Base-by-base conservation (phyloP, 2,888 invertebrate species). In the Ormia ochracea region DNA sequence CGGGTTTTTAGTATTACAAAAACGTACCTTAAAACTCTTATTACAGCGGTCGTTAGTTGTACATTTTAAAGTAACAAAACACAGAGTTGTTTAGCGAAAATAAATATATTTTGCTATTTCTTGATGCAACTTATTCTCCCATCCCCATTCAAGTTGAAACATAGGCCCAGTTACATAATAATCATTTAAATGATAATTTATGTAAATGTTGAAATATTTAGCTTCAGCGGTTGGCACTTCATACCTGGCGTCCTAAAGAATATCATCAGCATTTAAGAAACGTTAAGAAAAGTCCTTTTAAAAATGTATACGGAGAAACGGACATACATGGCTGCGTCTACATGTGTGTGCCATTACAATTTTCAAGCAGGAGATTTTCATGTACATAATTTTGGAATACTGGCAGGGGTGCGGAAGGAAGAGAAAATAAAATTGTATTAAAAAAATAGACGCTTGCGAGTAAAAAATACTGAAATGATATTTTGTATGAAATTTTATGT, bases 161-260 rank as follows among this genome's bases (percentile, higher is more conserved):
- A 19, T 74, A 52, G 59, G 79, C 65, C 56, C 52, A 48, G 59
- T 84, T 85, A 84, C 84, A 83, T 85, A n/a, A n/a, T n/a, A n/a
- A n/a, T n/a, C n/a, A n/a, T n/a, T n/a, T n/a, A 87, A 87, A 87
- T 85, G 85, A 86, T 87, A 87, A 87, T 87, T 87, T 87, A 87
- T 87, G 87, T 84, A 87, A 87, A 87, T 87, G 85, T 84, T 85
- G 84, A 81, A 84, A 63, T 70, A 61, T 81, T 78, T 78, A 66
- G 48, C 59, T 43, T 48, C 33, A 54, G 58, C 48, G 19, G 43
- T 65, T 59, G 77, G 36, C 38, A 17, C n/a, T 26, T 14, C 23
- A 17, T 26, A 2, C 9, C 14, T 63, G n/a, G 19, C 36, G 10
- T 28, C 4, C 31, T 41, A 10, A 10, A 26, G 2, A n/a, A 69